Base-by-base conservation (phyloP, 30 jellyfish, hydroid and myxozoan species). In the Turritopsis dohrnii region DNA sequence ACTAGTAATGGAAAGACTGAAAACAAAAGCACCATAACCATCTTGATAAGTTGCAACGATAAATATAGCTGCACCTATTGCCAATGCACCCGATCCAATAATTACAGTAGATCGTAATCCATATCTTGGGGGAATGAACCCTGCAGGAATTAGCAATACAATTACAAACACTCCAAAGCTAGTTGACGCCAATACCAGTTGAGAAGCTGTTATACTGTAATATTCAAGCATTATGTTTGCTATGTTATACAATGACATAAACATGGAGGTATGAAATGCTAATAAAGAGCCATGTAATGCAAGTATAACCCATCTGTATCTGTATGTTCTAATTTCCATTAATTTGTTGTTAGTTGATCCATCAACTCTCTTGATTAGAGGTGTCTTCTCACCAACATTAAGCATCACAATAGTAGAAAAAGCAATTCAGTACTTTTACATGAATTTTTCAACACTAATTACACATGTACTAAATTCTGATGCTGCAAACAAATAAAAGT, bases 21-120 rank as follows among this genome's bases (percentile, higher is more conserved):
- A 23, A 69, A 69, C 30, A 69, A 69, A 69, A 8, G 31, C 28
- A 69, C 9, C 16, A 69, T 69, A 69, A 69, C 77, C 77, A 19
- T 69, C 30, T 69, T 69, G 28, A n/a, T 23, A n/a, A 7, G 17
- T 69, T 23, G 77, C 77, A 8, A 27, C 31, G 19, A 69, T 21
- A 69, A 69, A 69, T n/a, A 19, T n/a, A 9, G 77, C 77, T 69
- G 77, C 77, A 23, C 77, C 77, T 7, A 69, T 27, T n/a, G 77
- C 77, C 28, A 69, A 27, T 69, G 30, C 0, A 27, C 77, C 77
- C 16, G 77, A 69, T 27, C 77, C 77, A 7, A 69, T 27, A 23
- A 69, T 19, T 27, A 69, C 77, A n/a, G 77, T 27, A 9, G 22
- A n/a, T 23, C 77, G 77, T 27, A 69, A 19, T 8, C 77, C 77